phyloP scores from a whole-genome alignment of 2,113 vertebrate genomes.

The Tiliqua scincoides region DNA sequence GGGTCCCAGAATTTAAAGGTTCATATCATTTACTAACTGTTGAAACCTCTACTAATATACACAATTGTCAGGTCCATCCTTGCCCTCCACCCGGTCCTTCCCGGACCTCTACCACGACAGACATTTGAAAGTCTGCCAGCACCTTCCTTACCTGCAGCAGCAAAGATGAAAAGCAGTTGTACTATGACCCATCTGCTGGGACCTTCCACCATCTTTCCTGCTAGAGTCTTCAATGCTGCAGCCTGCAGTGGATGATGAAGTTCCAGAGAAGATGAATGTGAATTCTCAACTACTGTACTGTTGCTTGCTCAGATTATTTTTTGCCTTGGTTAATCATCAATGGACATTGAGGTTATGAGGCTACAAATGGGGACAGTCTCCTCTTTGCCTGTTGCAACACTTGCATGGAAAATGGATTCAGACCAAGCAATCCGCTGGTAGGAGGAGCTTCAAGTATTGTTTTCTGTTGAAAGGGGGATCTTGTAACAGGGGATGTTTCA shows the following conservation, averaged over 20 bases:
- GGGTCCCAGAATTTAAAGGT: too few relatives aligned
- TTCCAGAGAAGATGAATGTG: not conserved
- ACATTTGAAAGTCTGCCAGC: not conserved
- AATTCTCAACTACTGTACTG: not conserved
- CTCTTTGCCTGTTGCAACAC: slow-evolving; percentile 20
- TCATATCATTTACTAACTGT: not conserved
- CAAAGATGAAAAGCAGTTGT: slow-evolving; percentile 40
- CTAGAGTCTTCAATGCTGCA: not conserved
- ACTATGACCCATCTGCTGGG: not conserved
- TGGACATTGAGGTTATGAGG: not conserved
- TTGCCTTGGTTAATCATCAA: slow-evolving; percentile 49
- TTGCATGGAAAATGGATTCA: not conserved
- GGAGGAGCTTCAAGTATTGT: not conserved
- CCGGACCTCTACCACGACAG: not conserved
- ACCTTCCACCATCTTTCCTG: slow-evolving; percentile 39
- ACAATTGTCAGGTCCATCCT: not conserved
- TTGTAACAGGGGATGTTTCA: not conserved
- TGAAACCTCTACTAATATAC: not conserved
- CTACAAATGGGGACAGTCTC: not conserved
- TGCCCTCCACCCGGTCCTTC: too few relatives aligned
- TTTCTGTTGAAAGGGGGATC: not conserved
- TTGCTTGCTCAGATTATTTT: not conserved
- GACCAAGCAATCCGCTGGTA: slow-evolving; percentile 12
- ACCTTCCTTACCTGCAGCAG: slow-evolving; percentile 60
- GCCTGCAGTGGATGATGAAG: too few relatives aligned